Conservation (phyloP, 2,888 invertebrate species). For the Zygothrica quintamaculata region DNA sequence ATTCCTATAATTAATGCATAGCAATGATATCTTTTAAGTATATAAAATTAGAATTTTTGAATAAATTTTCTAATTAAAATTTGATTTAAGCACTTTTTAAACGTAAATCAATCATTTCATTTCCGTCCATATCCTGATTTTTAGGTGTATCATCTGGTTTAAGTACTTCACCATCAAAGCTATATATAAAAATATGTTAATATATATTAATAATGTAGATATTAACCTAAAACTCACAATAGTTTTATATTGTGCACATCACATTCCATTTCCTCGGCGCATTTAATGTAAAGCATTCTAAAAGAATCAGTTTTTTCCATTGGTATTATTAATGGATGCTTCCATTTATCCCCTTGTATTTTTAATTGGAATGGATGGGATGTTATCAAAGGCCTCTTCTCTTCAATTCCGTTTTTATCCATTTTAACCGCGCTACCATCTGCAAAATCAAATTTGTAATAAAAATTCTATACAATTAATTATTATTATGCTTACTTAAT, state of each 20-base stretch:
- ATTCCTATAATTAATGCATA: too few relatives aligned
- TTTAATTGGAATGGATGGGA: conserved; percentile 74
- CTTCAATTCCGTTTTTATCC: conserved; percentile 8
- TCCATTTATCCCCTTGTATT: conserved; percentile 79
- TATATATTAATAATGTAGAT: not conserved
- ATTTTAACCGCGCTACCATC: conserved; percentile 67
- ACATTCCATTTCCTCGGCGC: conserved; percentile 79
- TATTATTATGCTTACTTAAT: conserved; percentile 65
- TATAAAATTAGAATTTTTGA: too few relatives aligned
- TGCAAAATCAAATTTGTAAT: conserved; percentile 15
- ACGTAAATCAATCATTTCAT: conserved; percentile 79
- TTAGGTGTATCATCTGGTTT: conserved; percentile 73
- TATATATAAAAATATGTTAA: conserved; percentile 27
- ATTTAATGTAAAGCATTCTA: conserved; percentile 78
- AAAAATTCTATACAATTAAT: not conserved
- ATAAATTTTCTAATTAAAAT: too few relatives aligned
- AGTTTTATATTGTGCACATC: conserved; percentile 49
- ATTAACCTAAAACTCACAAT: conserved; percentile 40
- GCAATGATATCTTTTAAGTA: too few relatives aligned
- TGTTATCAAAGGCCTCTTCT: conserved; percentile 39
- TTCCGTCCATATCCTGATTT: conserved; percentile 81
- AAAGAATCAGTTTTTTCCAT: conserved; percentile 74
- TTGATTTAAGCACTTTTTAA: conserved; percentile 23
- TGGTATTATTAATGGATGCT: conserved; percentile 70
- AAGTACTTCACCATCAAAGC: conserved; percentile 82